A percentile compares a stretch with the other conserved stretches of the same genome.
Evolutionary conservation across 2,888 invertebrate species (phyloP).

Genomic region (Thereva unica): DNA sequence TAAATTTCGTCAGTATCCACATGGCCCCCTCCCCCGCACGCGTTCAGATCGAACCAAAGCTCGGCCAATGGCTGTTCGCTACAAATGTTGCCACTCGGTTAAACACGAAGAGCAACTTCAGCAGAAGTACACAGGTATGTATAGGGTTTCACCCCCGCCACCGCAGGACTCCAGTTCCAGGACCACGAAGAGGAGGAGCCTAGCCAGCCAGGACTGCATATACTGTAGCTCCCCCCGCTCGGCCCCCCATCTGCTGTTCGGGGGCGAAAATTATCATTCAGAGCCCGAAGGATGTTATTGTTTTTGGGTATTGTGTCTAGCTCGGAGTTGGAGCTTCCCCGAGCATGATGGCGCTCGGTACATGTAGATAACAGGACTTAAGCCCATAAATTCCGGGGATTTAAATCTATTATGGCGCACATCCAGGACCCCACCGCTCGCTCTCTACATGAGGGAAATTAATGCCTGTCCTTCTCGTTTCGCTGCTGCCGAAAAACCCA

Average conservation of each 20-base stretch:
- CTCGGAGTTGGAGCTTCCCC: constrained; percentile 6
- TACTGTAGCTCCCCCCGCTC: too few relatives aligned
- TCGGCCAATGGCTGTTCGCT: constrained; percentile 33
- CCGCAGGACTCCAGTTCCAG: neutral
- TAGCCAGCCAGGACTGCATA: too few relatives aligned
- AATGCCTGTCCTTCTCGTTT: neutral
- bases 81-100: constrained; percentile 27
- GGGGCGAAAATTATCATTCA: neutral
- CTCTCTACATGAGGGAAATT: constrained; percentile 9
- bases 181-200: too few relatives aligned
- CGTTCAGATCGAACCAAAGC: neutral
- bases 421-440: constrained; percentile 12
- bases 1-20: neutral
- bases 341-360: constrained; percentile 27
- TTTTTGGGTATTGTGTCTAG: constrained; percentile 8
- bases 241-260: too few relatives aligned
- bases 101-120: constrained; percentile 15
- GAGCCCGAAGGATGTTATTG: constrained; percentile 22
- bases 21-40: neutral
- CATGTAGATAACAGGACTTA: constrained; percentile 40
- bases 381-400: constrained; percentile 40
- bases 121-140: constrained; percentile 35
- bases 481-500: neutral
- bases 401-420: constrained; percentile 40
- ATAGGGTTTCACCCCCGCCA: constrained; percentile 3